Base-by-base conservation (phyloP, 1,140 invertebrate species). In the Papilio dardanus region DNA sequence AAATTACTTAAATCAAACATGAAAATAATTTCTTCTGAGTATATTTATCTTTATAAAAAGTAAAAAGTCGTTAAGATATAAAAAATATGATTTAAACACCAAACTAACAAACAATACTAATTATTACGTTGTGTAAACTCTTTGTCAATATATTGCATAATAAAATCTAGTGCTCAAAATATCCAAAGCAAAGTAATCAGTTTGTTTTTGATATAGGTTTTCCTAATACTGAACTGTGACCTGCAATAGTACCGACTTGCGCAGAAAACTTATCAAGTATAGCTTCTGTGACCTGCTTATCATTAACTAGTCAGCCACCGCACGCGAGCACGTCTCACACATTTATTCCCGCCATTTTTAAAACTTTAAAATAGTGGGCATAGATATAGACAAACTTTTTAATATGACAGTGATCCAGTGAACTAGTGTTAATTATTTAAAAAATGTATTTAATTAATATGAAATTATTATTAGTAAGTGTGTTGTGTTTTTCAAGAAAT, bases 201-300 rank as follows among this genome's bases (percentile, higher is more conserved):
- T 7, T 31, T 65, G 62, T 62, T 68, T 68, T 12, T 31, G 73
- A 73, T 68, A 33, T 42, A 79, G 67, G 74, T 79, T 79, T 79
- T 74, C 37, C 75, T 76, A 65, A 67, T 73, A 73, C 33, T 79
- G 74, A 81, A 78, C 73, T 81, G 68, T 79, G 69, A 66, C 62
- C 77, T 50, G 71, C 71, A 73, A 71, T 73, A 73, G 28, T 73
- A 71, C 77, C 82, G 82, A 82, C 85, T 84, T 87, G 83, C 84
- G 82, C 84, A 83, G 83, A 83, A 81, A 79, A 78, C 62, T 83
- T 81, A 83, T 85, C 81, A 81, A 28, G 54, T 71, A 74, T 78
- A 71, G 33, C 19, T 76, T 74, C 79, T 74, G 77, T 82, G 81
- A 76, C 79, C 77, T 54, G 75, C 69, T 78, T 78, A 79, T 80